These are phyloP conservation scores for Cygnus buccinator DNA, from an alignment of 2,113 vertebrate species.

Conservation along the genomic window DNA sequence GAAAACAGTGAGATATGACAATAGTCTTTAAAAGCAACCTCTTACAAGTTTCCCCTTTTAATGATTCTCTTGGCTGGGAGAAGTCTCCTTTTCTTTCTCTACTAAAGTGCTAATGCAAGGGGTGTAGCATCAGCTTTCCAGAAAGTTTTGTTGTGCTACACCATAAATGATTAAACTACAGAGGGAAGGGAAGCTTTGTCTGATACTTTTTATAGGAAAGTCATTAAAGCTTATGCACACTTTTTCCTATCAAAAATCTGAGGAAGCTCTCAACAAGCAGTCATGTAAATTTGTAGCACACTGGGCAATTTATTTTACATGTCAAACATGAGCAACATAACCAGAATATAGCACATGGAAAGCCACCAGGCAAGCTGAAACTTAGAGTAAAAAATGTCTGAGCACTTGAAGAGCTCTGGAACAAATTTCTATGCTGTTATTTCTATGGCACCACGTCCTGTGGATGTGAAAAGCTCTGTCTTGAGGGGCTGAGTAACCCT, in stretches of 20 bases:
- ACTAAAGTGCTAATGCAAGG: not conserved
- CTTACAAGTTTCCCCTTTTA: slow-evolving; percentile 36
- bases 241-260: not conserved
- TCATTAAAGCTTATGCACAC: not conserved
- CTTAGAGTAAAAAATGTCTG: not conserved
- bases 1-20: not conserved
- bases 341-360: not conserved
- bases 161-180: slow-evolving; percentile 30
- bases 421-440: not conserved
- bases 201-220: not conserved
- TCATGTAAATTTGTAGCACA: not conserved
- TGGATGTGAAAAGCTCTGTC: not conserved
- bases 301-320: not conserved
- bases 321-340: fast-evolving
- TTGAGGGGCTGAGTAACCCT: not conserved
- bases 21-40: slow-evolving; percentile 46
- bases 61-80: not conserved
- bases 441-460: not conserved
- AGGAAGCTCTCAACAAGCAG: not conserved
- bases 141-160: not conserved
- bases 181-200: not conserved
- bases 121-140: not conserved
- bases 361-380: not conserved
- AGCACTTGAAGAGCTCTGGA: not conserved
- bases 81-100: not conserved